Evolutionary conservation across 1,140 invertebrate genomes (phyloP).

Genomic region (Drosophila jambulina): DNA sequence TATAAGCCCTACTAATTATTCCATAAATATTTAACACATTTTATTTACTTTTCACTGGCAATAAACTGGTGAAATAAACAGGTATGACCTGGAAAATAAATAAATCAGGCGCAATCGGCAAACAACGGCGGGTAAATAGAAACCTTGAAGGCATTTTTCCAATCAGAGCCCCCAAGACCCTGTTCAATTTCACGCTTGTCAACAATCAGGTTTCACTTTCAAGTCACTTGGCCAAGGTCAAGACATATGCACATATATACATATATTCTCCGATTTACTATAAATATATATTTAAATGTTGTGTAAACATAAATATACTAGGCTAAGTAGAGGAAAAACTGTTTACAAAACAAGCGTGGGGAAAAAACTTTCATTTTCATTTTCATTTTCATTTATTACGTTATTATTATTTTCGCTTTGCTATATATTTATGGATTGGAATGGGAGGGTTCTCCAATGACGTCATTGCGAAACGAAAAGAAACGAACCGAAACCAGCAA

Average conservation of each 20-base stretch:
- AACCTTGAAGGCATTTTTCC: constrained; percentile 18
- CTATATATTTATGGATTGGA: constrained; percentile 1
- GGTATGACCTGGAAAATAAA: not conserved
- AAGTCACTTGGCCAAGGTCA: constrained; percentile 56
- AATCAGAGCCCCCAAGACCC: constrained; percentile 7
- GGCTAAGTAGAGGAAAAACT: constrained; percentile 15
- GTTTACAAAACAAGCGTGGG: constrained; percentile 55
- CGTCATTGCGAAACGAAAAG: constrained; percentile 49
- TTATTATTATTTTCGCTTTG: constrained; percentile 40
- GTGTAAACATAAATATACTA: constrained; percentile 23
- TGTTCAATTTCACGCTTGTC: constrained; percentile 25
- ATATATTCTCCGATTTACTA: not conserved
- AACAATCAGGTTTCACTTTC: constrained; percentile 29
- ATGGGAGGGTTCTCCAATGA: constrained; percentile 19
- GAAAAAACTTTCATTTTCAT: constrained; percentile 46
- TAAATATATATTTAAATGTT: constrained; percentile 26
- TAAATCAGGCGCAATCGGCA: not conserved
- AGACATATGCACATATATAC: constrained; percentile 4
- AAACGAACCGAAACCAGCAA: constrained; percentile 9
- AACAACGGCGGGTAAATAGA: not conserved
- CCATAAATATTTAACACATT: not conserved
- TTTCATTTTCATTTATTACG: constrained; percentile 53
- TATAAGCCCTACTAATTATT: too few relatives aligned
- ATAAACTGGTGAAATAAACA: not conserved
- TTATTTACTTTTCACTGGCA: not conserved